Percentiles rank a stretch among this genome's conserved stretches.
phyloP scores from a whole-genome alignment of 1,140 invertebrate species.

The Trypoxylus dichotomus region DNA sequence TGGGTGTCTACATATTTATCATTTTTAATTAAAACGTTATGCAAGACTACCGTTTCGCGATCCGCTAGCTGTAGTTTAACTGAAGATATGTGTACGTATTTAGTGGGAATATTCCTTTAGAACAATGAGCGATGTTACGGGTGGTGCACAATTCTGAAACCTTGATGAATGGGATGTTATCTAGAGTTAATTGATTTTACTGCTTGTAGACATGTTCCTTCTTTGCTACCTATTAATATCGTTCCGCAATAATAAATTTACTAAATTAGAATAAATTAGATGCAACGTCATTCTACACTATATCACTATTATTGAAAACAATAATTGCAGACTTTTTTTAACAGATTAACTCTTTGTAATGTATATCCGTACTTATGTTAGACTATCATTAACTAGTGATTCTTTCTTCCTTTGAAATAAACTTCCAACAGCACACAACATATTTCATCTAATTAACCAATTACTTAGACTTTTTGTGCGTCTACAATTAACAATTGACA shows the following conservation, averaged over 20 bases:
- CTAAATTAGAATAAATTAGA: background rate
- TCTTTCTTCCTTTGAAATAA: no score
- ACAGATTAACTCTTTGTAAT: no score
- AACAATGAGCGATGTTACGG: background rate
- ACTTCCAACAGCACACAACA: no score
- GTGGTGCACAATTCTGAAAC: background rate
- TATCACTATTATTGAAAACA: no score
- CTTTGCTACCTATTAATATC: background rate
- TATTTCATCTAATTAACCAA: no score
- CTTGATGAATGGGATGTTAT: background rate
- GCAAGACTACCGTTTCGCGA: conserved; percentile 1
- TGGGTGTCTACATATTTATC: background rate
- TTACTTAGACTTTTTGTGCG: no score
- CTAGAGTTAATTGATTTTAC: background rate
- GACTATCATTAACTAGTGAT: no score
- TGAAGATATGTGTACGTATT: background rate
- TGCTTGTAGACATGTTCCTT: background rate
- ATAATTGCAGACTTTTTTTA: no score
- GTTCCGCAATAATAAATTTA: background rate
- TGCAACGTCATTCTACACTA: background rate
- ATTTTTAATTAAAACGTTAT: conserved; percentile 4
- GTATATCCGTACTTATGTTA: no score
- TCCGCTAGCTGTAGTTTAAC: background rate
- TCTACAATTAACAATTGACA: no score
- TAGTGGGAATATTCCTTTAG: background rate